Percentiles rank a stretch among this genome's conserved stretches.
Evolutionary conservation across 2,113 vertebrate genomes (phyloP).

Genomic region (Oreochromis aureus): DNA sequence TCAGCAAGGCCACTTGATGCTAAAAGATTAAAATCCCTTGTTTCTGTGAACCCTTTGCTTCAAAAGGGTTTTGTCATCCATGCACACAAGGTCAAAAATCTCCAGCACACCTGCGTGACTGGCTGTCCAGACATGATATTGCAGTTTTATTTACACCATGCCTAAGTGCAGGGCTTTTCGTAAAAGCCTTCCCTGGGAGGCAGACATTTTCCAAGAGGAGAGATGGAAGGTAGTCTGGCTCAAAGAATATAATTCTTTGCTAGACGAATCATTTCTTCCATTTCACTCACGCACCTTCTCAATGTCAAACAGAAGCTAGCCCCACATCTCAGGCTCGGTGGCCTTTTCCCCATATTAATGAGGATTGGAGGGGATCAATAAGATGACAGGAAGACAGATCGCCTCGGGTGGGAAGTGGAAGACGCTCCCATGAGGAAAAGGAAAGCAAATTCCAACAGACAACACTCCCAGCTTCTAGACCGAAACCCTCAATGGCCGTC

Average conservation of each 20-base stretch:
- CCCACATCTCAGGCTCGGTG: slow-evolving; percentile 7
- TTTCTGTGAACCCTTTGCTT: slow-evolving; percentile 13
- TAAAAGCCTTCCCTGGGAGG: background rate
- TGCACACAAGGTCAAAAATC: slow-evolving; percentile 28
- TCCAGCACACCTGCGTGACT: background rate
- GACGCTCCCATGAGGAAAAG: slow-evolving; percentile 14
- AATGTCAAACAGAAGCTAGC: slow-evolving; percentile 43
- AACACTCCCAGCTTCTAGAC: background rate
- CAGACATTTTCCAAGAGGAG: background rate
- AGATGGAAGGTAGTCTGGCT: background rate
- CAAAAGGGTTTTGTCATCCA: slow-evolving; percentile 5
- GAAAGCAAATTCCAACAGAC: slow-evolving; percentile 53
- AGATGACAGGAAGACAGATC: slow-evolving; percentile 68
- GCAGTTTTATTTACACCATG: slow-evolving; percentile 28
- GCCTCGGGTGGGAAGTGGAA: slow-evolving; percentile 27
- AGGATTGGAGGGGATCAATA: slow-evolving; percentile 62
- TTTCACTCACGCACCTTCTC: slow-evolving; percentile 42
- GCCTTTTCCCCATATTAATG: slow-evolving; percentile 66
- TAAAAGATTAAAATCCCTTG: slow-evolving; percentile 29
- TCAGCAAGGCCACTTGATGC: slow-evolving; percentile 31
- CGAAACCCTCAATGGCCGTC: background rate
- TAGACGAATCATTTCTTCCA: slow-evolving; percentile 32
- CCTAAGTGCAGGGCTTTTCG: background rate
- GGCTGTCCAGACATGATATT: background rate
- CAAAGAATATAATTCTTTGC: background rate